Base-by-base conservation (phyloP, 53 echinoderm and acorn worm species). In the Astropecten irregularis region DNA sequence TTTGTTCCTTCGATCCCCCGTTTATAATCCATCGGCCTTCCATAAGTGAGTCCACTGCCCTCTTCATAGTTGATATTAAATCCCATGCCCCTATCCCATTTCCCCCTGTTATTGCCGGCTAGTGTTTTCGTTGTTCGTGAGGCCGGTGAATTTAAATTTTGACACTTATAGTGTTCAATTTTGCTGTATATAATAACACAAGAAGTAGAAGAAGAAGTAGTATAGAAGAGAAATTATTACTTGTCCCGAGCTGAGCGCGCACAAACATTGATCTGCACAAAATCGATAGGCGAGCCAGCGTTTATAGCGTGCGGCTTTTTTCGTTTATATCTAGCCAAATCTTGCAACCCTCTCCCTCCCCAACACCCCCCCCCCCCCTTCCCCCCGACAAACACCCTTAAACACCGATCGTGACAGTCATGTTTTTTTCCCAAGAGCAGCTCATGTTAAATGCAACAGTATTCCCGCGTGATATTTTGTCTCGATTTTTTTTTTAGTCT, bases 381-480 rank as follows among this genome's bases (percentile, higher is more conserved):
- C 11, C 42, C 6, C 11, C 42, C 11, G 42, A 42, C 42, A 42
- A 42, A 42, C 42, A 8, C 42, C 42, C n/a, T n/a, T n/a, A n/a
- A n/a, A 19, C 7, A 29, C 59, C 61, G 33, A 31, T 21, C 40
- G 53, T 35, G 21, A 54, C 19, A 21, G 73, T 20, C 73, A 73
- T 32, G 73, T 53, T 73, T 33, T 8, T 7, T 21, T 23, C 58
- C n/a, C n/a, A n/a, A 15, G 46, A 59, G 47, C n/a, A 27, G 62
- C 79, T 79, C 79, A 79, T 79, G 79, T 61, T 60, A 79, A 79
- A 79, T 79, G 79, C 79, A 79, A 79, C 79, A 79, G 79, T 79
- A 46, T 40, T 48, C 79, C 42, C 61, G 47, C 79, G 61, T 48
- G 79, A 79, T 79, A 79, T 79, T 61, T 79, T 79, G 61, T 79